These are phyloP conservation scores for Tipula vernalis DNA, from an alignment of 2,888 invertebrate species.

Conservation along the genomic window DNA sequence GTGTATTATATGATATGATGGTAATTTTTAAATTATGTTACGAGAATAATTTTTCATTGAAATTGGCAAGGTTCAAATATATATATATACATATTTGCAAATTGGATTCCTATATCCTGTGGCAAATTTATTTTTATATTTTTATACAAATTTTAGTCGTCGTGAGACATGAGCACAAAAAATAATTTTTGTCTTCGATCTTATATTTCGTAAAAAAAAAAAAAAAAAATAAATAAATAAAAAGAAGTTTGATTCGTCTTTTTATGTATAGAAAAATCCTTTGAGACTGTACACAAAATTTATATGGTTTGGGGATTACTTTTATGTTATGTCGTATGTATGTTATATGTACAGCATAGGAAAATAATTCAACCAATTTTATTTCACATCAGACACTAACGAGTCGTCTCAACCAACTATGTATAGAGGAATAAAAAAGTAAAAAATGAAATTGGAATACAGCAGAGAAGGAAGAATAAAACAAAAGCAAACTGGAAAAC, in stretches of 20 bases:
- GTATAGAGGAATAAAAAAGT: neutral
- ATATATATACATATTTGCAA: neutral
- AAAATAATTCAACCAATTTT: neutral
- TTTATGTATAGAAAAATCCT: neutral
- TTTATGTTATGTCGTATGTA: neutral
- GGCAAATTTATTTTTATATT: neutral
- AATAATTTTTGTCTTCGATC: neutral
- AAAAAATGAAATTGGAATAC: neutral
- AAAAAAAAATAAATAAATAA: neutral
- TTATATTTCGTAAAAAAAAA: neutral
- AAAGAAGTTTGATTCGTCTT: neutral
- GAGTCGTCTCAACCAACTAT: neutral
- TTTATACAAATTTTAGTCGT: too few species aligned
- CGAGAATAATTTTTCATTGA: neutral
- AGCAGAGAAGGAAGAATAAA: neutral
- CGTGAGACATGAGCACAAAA: neutral
- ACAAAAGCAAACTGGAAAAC: neutral
- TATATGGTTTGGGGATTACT: neutral
- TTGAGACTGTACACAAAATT: neutral
- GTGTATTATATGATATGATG: neutral
- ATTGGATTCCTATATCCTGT: neutral
- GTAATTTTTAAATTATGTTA: neutral
- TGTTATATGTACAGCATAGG: neutral
- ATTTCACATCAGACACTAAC: neutral
- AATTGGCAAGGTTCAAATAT: neutral